phyloP scores from a whole-genome alignment of 2,888 invertebrate species.

The Sepioteuthis lessoniana region DNA sequence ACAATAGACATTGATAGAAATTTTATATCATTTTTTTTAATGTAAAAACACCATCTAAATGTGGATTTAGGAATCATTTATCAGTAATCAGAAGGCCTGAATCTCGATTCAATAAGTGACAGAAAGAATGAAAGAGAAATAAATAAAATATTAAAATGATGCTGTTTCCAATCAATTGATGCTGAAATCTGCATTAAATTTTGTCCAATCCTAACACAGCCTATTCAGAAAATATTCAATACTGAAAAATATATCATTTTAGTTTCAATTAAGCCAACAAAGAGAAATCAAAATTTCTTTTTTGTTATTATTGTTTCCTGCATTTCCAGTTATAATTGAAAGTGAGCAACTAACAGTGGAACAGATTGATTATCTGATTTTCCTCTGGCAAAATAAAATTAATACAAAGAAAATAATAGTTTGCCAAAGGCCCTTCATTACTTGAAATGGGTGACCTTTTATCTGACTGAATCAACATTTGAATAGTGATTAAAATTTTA shows the following conservation, averaged over 20 bases:
- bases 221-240: conserved; percentile 12
- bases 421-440: conserved; percentile 33
- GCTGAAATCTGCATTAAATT: conserved; percentile 33
- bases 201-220: not conserved
- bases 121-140: not conserved
- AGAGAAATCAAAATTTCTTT: not conserved
- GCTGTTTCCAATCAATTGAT: not conserved
- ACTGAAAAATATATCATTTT: conserved; percentile 33
- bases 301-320: not conserved
- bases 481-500: not conserved
- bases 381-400: not conserved
- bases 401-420: conserved; percentile 9
- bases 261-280: conserved; percentile 33
- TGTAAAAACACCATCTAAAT: not conserved
- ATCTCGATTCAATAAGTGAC: not conserved
- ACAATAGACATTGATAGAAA: not conserved
- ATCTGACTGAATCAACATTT: conserved; percentile 33
- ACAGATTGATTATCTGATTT: not conserved
- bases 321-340: conserved; percentile 8
- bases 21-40: too few relatives aligned
- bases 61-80: not conserved
- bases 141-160: not conserved
- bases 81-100: not conserved
- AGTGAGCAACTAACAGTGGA: conserved; percentile 33
- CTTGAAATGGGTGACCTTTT: conserved; percentile 25